These are phyloP conservation scores for Pelosia muscerda DNA, from an alignment of 2,888 invertebrate species.

Conservation along the genomic window DNA sequence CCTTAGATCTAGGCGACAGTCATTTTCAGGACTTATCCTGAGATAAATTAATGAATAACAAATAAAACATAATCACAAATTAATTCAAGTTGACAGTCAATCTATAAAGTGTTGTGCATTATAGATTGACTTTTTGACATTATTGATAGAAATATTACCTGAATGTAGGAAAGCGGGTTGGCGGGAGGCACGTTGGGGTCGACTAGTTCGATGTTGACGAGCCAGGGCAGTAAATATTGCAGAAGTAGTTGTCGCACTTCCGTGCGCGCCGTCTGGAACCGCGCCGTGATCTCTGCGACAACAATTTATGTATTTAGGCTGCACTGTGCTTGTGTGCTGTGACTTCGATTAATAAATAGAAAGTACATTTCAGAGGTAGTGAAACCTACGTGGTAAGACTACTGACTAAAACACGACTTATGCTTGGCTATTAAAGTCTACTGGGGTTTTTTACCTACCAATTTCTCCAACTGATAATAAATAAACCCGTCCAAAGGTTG, in stretches of 20 bases:
- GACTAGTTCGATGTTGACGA: constrained; percentile 99
- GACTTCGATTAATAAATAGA: not conserved
- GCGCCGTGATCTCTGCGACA: constrained; percentile 95
- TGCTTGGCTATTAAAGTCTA: no score
- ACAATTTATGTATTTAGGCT: not conserved
- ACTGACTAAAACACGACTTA: no score
- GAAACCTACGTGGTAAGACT: no score
- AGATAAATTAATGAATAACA: no score
- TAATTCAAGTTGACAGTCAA: not conserved
- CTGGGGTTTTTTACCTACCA: no score
- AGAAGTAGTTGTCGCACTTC: constrained; percentile 96
- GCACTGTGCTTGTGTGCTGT: not conserved
- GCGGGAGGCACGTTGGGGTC: constrained; percentile 98
- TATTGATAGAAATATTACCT: constrained; percentile 82
- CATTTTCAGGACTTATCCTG: no score
- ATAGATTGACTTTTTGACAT: no score
- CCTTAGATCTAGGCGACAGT: no score
- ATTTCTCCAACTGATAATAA: no score
- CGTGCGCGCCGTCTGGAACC: constrained; percentile 98
- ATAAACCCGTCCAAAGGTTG: no score
- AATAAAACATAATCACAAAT: no score
- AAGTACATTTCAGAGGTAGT: no score
- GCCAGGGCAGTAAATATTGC: constrained; percentile 98
- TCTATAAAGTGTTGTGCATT: not conserved
- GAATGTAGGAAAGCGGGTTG: constrained; percentile 94